These are phyloP conservation scores for Ascidia mentula DNA, from an alignment of 23 tunicate genomes.

Conservation along the genomic window DNA sequence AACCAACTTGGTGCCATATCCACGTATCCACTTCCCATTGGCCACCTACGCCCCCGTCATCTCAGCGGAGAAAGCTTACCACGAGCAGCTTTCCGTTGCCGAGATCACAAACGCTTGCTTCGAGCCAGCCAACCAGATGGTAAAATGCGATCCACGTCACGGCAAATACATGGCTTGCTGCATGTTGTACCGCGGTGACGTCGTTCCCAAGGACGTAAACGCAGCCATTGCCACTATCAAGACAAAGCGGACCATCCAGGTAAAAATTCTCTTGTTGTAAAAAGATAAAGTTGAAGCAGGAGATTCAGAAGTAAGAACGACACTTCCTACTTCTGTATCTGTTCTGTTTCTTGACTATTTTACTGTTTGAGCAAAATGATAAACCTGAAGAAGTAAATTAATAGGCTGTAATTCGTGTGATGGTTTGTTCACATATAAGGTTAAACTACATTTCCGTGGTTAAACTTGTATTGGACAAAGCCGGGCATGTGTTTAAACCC, in stretches of 20 bases:
- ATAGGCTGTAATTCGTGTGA: too few species aligned
- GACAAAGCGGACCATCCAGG: slow-evolving; percentile 93
- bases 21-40: slow-evolving; percentile 97
- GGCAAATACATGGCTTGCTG: slow-evolving; percentile 99
- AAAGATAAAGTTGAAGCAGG: too few species aligned
- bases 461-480: too few species aligned
- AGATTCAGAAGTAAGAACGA: too few species aligned
- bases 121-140: slow-evolving; percentile 99
- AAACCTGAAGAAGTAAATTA: too few species aligned
- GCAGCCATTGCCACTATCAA: slow-evolving; percentile 99
- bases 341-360: too few species aligned
- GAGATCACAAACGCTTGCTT: slow-evolving; percentile 99
- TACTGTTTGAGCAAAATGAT: too few species aligned
- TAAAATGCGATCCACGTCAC: slow-evolving; percentile 99
- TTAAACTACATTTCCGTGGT: too few species aligned
- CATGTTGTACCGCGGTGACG: slow-evolving; percentile 98
- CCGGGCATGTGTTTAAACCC: too few species aligned
- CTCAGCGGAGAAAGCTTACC: slow-evolving; percentile 98
- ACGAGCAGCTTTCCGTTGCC: slow-evolving; percentile 94
- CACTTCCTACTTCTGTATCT: too few species aligned
- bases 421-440: too few species aligned
- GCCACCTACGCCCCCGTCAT: slow-evolving; percentile 98
- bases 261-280: too few species aligned
- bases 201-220: slow-evolving; percentile 99
- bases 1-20: slow-evolving; percentile 99